Conservation (phyloP, 37 sponge, comb jelly and placozoan genomes). For the Agelas oroides region DNA sequence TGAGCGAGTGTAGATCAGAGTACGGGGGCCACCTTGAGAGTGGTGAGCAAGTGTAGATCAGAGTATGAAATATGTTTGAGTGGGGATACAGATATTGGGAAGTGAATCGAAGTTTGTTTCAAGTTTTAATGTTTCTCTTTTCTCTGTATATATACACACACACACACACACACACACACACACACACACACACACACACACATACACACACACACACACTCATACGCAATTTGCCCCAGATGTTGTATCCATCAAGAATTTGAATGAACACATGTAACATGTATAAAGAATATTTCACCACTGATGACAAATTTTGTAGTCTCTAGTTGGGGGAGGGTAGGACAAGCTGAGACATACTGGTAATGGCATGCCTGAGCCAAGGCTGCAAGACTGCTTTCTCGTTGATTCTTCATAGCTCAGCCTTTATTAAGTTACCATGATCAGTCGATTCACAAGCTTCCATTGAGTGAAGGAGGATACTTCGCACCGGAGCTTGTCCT, state of each 20-base stretch:
- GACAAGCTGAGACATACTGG: no score
- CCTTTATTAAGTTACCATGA: no score
- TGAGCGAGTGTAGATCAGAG: slow-evolving; percentile 53
- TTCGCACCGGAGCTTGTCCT: no score
- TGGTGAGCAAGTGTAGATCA: slow-evolving; percentile 81
- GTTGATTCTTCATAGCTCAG: no score
- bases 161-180: neutral
- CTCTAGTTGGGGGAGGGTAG: no score
- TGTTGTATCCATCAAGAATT: slow-evolving; percentile 98
- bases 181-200: neutral
- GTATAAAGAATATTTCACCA: no score
- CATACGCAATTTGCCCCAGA: slow-evolving; percentile 45
- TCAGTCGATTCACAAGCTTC: no score
- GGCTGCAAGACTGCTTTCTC: no score
- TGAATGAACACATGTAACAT: slow-evolving; percentile 34
- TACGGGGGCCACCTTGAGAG: slow-evolving; percentile 97
- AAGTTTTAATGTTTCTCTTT: slow-evolving; percentile 8
- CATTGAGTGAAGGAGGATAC: no score
- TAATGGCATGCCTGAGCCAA: no score
- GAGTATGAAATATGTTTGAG: slow-evolving; percentile 34
- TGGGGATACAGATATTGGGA: no score
- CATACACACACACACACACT: neutral
- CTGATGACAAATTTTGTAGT: no score
- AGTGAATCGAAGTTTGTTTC: slow-evolving; percentile 19
- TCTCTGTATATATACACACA: slow-evolving; percentile 1